phyloP scores from a whole-genome alignment of 2,888 invertebrate species.

The Hyppa rectilinea region DNA sequence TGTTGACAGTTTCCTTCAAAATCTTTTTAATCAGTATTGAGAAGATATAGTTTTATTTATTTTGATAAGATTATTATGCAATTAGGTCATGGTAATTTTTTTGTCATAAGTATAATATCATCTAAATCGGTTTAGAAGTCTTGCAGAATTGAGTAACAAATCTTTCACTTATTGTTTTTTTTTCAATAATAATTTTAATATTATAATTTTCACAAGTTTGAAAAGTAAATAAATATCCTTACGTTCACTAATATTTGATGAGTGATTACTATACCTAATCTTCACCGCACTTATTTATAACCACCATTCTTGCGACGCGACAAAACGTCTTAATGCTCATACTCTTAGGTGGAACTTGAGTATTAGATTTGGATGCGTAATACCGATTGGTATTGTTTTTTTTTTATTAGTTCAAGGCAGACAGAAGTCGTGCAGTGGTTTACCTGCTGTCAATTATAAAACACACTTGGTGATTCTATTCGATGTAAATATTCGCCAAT shows the following conservation, averaged over 20 bases:
- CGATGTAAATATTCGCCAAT: conserved; percentile 15
- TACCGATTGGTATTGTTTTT: conserved; percentile 4
- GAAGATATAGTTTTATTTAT: too few species aligned
- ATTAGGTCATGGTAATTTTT: background rate
- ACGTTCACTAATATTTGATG: conserved; percentile 50
- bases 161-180: background rate
- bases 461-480: background rate
- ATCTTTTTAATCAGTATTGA: too few species aligned
- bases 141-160: background rate
- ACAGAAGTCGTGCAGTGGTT: background rate
- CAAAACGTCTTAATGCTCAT: conserved; percentile 20
- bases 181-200: background rate
- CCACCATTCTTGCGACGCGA: conserved; percentile 55
- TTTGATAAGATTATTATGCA: too few species aligned
- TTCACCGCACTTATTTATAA: conserved; percentile 56
- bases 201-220: conserved; percentile 29
- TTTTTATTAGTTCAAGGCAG: background rate
- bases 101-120: background rate
- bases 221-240: conserved; percentile 44
- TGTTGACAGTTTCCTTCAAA: too few species aligned
- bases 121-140: background rate
- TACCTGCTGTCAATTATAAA: background rate
- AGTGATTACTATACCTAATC: conserved; percentile 36
- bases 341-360: conserved; percentile 15
- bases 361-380: conserved; percentile 11